phyloP scores from a whole-genome alignment of 2,888 invertebrate genomes.

The Acanthacorydalis orientalis region DNA sequence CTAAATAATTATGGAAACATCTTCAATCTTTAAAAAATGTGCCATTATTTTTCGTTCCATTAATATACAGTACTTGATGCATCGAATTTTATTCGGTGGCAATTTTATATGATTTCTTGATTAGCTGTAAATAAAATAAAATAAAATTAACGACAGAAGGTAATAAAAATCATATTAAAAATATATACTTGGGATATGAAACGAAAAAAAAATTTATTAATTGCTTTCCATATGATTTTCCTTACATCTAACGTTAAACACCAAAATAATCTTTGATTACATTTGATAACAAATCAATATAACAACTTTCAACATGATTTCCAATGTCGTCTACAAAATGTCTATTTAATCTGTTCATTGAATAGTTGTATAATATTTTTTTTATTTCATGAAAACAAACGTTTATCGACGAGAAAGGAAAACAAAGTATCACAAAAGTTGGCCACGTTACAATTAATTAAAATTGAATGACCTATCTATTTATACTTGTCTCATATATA shows the following conservation, averaged over 20 bases:
- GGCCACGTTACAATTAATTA: constrained; percentile 1
- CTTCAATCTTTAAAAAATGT: too few relatives aligned
- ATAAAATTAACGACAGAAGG: too few relatives aligned
- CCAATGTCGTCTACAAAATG: neutral
- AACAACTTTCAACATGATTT: neutral
- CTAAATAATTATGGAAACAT: too few relatives aligned
- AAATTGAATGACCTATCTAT: neutral
- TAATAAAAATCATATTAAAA: too few relatives aligned
- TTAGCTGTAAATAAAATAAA: too few relatives aligned
- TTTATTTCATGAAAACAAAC: neutral
- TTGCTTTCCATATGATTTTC: neutral
- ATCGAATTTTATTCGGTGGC: too few relatives aligned
- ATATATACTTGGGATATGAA: too few relatives aligned
- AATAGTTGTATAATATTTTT: neutral
- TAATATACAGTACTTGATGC: too few relatives aligned
- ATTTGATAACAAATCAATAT: neutral
- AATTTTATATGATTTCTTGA: too few relatives aligned
- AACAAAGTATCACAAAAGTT: constrained; percentile 4
- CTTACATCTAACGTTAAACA: neutral
- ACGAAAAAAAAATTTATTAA: too few relatives aligned
- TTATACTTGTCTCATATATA: neutral
- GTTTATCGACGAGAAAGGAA: neutral
- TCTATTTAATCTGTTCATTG: neutral
- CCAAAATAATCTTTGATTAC: neutral
- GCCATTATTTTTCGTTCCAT: too few relatives aligned